Conservation (phyloP, 2,113 vertebrate genomes). For the Sakesphorus luctuosus region DNA sequence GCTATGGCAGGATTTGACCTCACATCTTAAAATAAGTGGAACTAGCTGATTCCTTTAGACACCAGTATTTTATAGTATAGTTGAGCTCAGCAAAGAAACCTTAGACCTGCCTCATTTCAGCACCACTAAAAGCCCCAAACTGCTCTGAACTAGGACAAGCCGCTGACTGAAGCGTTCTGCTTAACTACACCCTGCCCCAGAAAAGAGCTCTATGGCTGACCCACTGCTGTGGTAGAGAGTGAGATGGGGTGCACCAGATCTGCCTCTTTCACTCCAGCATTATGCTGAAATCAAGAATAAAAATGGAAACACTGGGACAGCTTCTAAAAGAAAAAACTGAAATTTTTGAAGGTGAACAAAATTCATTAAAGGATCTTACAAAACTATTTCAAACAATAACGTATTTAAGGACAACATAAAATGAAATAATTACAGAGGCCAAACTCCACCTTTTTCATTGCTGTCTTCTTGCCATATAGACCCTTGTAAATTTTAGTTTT, state of each 20-base stretch:
- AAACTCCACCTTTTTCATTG: neutral
- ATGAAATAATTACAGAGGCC: neutral
- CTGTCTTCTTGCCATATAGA: neutral
- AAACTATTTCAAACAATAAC: neutral
- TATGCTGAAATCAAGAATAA: neutral
- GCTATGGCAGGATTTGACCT: neutral
- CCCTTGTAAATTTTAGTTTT: neutral
- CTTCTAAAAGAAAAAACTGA: neutral
- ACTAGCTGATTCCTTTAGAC: neutral
- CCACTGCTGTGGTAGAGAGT: neutral
- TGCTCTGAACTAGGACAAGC: neutral
- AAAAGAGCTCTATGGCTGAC: neutral
- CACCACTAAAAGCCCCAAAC: neutral
- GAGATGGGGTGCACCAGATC: neutral
- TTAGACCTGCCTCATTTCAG: neutral
- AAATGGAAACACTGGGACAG: neutral
- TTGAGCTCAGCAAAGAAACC: neutral
- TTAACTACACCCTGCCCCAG: fast-evolving
- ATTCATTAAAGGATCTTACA: neutral
- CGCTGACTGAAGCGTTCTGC: neutral
- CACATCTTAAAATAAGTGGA: neutral
- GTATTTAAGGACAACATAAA: neutral
- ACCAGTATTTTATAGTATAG: neutral
- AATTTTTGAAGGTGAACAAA: neutral
- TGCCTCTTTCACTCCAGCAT: neutral